Evolutionary conservation across 2,888 invertebrate species (phyloP).

Genomic region (Andrena bicolor): DNA sequence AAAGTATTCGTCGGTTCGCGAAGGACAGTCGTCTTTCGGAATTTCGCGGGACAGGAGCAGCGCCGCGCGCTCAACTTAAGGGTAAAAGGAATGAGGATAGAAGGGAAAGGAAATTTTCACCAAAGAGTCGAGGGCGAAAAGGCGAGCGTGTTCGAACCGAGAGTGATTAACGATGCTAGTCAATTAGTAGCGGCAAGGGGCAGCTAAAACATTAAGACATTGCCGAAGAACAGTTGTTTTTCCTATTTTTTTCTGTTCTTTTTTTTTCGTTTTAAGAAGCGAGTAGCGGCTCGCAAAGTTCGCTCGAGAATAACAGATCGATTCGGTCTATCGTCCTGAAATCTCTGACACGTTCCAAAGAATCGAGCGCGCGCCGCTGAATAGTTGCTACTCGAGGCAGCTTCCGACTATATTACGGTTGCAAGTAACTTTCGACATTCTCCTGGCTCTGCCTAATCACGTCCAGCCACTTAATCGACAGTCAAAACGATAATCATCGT

Average conservation of each 20-base stretch:
- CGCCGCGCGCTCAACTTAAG: background rate
- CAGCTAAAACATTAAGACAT: constrained; percentile 66
- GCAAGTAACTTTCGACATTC: background rate
- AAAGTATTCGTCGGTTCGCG: background rate
- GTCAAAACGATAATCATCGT: background rate
- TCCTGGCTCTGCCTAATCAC: background rate
- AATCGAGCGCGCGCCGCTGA: background rate
- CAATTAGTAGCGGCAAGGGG: constrained; percentile 81
- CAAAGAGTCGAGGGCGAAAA: constrained; percentile 50
- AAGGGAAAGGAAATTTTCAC: constrained; percentile 35
- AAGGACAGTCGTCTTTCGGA: background rate
- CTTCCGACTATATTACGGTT: background rate
- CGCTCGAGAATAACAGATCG: background rate
- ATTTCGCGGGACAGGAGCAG: background rate
- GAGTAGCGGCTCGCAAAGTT: constrained; percentile 22
- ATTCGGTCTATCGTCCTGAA: constrained; percentile 8
- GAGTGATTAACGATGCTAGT: constrained; percentile 85
- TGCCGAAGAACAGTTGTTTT: constrained; percentile 27
- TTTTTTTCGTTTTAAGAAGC: constrained; percentile 7
- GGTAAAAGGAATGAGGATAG: constrained; percentile 6
- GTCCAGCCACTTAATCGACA: background rate
- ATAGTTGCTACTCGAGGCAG: background rate
- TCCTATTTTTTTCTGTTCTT: background rate
- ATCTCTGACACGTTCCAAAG: constrained; percentile 5
- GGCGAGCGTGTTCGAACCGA: constrained; percentile 71